Evolutionary conservation across 2,797 vertebrate genomes (phyloP).

Genomic region (Alcedo atthis): DNA sequence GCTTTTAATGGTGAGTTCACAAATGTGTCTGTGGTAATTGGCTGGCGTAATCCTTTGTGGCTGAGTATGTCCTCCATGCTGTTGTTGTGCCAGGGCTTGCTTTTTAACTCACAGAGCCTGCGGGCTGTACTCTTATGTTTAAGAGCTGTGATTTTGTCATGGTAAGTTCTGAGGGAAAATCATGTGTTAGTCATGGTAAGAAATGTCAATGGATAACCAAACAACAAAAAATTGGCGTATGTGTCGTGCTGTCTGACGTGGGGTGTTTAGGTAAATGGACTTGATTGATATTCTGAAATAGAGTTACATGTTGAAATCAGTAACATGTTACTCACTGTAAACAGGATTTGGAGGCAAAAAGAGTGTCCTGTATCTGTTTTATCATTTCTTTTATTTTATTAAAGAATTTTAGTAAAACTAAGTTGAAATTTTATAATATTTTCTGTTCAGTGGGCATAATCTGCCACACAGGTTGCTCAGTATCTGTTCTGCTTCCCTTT

Average conservation of each 20-base stretch:
- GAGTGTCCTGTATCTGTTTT: background rate
- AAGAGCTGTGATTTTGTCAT: constrained; percentile 71
- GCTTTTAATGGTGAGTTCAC: constrained; percentile 7
- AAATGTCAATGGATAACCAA: constrained; percentile 39
- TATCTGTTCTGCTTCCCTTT: background rate
- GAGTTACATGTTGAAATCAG: background rate
- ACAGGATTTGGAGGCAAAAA: background rate
- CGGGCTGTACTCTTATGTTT: constrained; percentile 42
- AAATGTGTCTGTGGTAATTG: constrained; percentile 33
- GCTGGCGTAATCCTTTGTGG: constrained; percentile 49
- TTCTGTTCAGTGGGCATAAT: background rate
- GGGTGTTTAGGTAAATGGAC: background rate
- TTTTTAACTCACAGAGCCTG: constrained; percentile 45
- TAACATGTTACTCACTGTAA: background rate
- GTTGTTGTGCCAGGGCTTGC: constrained; percentile 32
- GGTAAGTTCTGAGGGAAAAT: constrained; percentile 67
- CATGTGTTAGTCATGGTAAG: constrained; percentile 67
- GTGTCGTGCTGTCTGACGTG: background rate
- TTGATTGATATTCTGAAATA: background rate
- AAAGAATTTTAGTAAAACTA: no score
- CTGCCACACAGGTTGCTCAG: background rate
- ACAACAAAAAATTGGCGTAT: background rate
- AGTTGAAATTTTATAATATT: background rate
- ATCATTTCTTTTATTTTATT: background rate
- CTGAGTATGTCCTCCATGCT: background rate